Evolutionary conservation across 2,888 invertebrate genomes (phyloP), one percentile per base, ranked within the genome.

Genomic region (Halocaridina rubra): DNA sequence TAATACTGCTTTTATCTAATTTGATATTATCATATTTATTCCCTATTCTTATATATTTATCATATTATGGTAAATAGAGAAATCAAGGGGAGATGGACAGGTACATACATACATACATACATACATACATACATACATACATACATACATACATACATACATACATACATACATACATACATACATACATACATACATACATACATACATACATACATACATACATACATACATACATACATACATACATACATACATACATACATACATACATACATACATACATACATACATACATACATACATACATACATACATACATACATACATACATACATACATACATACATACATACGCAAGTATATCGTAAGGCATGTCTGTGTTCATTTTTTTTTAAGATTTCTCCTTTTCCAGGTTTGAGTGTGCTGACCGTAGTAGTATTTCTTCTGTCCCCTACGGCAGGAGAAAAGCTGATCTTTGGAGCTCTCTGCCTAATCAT

Each of bases 111-210:
- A 69, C 69, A 69, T 32, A 69, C 69, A 69, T 32, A 69, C 69
- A 69, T 32, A 69, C 69, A 69, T 32, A 69, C 69, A 69, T 32
- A 69, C 69, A 69, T 32, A 69, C 69, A 69, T 32, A 69, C 69
- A 69, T 32, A 69, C 69, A 69, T 32, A 69, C 69, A 69, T 32
- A 69, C 69, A 69, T 32, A 69, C 69, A 69, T 32, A 69, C 69
- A 69, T 32, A 69, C 69, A 69, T 32, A 69, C 69, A 69, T 32
- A 69, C 69, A 69, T 32, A 69, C 69, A 69, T 32, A 69, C 69
- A 69, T 32, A 69, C 69, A 69, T 32, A 69, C 69, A 69, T 19
- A 67, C 67, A 67, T 16, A 67, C 67, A 67, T 16, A 67, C 67
- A 67, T 29, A 67, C 67, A 5, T 16, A 27, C 69, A 69, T 32